Evolutionary conservation across 2,113 vertebrate species (phyloP).

Genomic region (Oreochromis tanganicae): DNA sequence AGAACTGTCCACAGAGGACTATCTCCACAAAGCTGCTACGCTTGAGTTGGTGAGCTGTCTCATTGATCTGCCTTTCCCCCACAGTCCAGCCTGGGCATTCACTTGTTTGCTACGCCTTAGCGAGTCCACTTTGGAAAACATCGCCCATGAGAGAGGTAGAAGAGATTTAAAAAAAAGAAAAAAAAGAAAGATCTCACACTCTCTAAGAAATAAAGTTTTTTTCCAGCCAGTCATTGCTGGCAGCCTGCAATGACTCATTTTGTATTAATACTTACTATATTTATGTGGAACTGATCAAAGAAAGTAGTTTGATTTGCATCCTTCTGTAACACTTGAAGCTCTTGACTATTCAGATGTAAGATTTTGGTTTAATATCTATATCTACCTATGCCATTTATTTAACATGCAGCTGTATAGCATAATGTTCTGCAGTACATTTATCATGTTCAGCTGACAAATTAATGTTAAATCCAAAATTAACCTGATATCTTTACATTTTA

Average conservation of each 20-base stretch:
- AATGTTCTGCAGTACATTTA: not conserved
- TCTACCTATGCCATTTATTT: not conserved
- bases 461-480: accelerated
- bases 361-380: not conserved
- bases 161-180: not conserved
- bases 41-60: conserved; percentile 63
- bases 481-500: not conserved
- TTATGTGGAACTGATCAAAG: not conserved
- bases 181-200: not conserved
- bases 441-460: not conserved
- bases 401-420: not conserved
- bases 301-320: not conserved
- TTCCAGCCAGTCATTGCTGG: not conserved
- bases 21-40: conserved; percentile 66
- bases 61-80: conserved; percentile 64
- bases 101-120: conserved; percentile 64
- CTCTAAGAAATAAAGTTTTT: conserved; percentile 39
- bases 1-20: conserved; percentile 63
- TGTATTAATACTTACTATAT: not conserved
- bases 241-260: not conserved
- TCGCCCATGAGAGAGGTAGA: conserved; percentile 44
- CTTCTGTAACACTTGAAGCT: not conserved
- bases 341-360: not conserved
- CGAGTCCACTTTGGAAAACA: conserved; percentile 64
- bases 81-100: conserved; percentile 54